A percentile compares a stretch with the other conserved stretches of the same genome.
phyloP scores from a whole-genome alignment of 2,797 vertebrate genomes.

The Gorsachius magnificus region DNA sequence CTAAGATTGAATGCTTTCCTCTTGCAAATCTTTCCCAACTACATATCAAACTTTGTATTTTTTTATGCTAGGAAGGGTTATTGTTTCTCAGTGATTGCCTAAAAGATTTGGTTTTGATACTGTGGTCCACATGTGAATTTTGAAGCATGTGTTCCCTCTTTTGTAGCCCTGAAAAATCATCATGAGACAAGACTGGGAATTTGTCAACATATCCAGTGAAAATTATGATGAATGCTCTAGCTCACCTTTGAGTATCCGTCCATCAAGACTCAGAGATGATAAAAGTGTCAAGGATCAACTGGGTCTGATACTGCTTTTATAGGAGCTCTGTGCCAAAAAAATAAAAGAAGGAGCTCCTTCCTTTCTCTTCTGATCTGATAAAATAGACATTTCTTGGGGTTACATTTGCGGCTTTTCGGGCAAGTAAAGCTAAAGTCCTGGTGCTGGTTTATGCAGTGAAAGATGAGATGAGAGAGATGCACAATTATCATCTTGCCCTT shows the following conservation, averaged over 20 bases:
- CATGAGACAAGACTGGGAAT: background rate
- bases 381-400: background rate
- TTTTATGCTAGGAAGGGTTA: background rate
- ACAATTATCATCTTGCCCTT: background rate
- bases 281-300: background rate
- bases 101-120: background rate
- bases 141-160: background rate
- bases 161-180: background rate
- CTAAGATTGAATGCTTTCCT: background rate
- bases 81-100: background rate
- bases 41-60: rapidly evolving
- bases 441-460: background rate
- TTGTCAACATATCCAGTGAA: background rate
- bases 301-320: background rate
- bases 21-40: background rate
- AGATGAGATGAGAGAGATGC: background rate
- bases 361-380: background rate
- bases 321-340: background rate
- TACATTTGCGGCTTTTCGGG: background rate
- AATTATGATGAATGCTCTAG: background rate
- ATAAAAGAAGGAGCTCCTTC: background rate
- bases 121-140: background rate
- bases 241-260: background rate
- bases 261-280: background rate
- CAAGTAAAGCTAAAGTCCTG: background rate